A percentile compares a stretch with the other conserved stretches of the same genome.
Evolutionary conservation across 37 sponge, comb jelly and placozoan species (phyloP).

Genomic region (Crambe crambe): DNA sequence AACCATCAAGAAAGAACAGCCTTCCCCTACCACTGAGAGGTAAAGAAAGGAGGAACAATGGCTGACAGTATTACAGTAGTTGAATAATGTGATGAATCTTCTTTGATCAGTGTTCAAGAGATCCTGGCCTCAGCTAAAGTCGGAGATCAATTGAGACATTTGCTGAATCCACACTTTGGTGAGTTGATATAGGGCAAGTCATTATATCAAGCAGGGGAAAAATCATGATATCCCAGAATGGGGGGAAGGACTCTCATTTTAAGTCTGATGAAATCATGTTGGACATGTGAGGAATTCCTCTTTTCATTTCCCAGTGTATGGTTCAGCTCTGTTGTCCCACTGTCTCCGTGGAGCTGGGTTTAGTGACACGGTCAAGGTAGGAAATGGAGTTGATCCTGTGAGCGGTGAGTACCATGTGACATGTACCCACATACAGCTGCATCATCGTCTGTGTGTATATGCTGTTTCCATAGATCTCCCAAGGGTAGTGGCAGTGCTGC

Average conservation of each 20-base stretch:
- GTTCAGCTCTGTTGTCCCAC: conserved; percentile 78
- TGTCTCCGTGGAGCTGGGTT: conserved; percentile 79
- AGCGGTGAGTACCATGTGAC: conserved; percentile 40
- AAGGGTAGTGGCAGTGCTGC: conserved; percentile 42
- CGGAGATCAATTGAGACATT: conserved; percentile 73
- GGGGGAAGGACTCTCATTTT: too few species aligned
- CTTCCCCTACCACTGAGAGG: conserved; percentile 59
- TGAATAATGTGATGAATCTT: not conserved
- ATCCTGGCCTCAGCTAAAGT: conserved; percentile 39
- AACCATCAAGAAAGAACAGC: conserved; percentile 54
- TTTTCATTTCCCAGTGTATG: conserved; percentile 59
- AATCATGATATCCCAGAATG: not conserved
- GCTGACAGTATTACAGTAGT: not conserved
- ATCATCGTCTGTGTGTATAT: not conserved
- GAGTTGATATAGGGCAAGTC: conserved; percentile 12
- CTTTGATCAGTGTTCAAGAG: conserved; percentile 31
- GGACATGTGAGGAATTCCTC: not conserved
- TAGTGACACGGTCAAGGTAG: conserved; percentile 67
- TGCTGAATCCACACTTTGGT: conserved; percentile 88
- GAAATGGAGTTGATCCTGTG: conserved; percentile 54
- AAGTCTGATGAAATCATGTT: too few species aligned
- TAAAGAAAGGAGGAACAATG: conserved; percentile 1
- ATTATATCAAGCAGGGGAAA: conserved; percentile 1
- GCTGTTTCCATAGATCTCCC: conserved; percentile 35
- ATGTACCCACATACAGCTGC: too few species aligned